These are phyloP conservation scores for Eupsittula cactorum DNA, from an alignment of 2,113 vertebrate species.

Conservation along the genomic window DNA sequence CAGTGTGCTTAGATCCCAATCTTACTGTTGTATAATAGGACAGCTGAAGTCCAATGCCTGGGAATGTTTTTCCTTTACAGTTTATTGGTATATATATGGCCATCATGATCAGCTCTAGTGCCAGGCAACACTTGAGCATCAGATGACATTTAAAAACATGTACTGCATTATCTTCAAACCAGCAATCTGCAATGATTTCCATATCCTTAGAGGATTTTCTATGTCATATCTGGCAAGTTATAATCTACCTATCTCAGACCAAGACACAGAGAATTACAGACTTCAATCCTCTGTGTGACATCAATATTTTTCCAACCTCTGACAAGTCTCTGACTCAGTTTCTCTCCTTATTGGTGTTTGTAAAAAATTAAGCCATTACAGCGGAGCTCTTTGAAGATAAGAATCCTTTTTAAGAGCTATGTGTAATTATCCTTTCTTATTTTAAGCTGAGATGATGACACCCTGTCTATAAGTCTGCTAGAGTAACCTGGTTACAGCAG, in stretches of 20 bases:
- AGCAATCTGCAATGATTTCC: neutral
- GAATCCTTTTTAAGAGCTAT: neutral
- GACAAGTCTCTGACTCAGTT: neutral
- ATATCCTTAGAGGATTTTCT: neutral
- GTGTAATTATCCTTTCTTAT: neutral
- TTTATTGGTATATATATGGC: neutral
- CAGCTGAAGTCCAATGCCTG: neutral
- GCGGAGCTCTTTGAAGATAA: neutral
- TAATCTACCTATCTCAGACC: neutral
- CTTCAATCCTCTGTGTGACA: neutral
- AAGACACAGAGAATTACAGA: neutral
- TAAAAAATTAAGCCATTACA: neutral
- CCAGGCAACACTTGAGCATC: neutral
- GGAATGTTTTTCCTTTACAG: neutral
- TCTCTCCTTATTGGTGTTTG: neutral
- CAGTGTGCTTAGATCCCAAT: neutral
- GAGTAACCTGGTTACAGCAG: neutral
- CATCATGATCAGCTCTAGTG: neutral
- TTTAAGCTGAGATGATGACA: neutral
- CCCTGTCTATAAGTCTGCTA: neutral
- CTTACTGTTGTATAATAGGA: neutral
- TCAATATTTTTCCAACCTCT: neutral
- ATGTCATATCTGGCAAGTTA: neutral
- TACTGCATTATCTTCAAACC: neutral
- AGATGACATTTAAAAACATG: neutral